Evolutionary conservation across 1,140 invertebrate species (phyloP), one percentile per base, ranked within the genome.

Genomic region (Drosophila lacteicornis): DNA sequence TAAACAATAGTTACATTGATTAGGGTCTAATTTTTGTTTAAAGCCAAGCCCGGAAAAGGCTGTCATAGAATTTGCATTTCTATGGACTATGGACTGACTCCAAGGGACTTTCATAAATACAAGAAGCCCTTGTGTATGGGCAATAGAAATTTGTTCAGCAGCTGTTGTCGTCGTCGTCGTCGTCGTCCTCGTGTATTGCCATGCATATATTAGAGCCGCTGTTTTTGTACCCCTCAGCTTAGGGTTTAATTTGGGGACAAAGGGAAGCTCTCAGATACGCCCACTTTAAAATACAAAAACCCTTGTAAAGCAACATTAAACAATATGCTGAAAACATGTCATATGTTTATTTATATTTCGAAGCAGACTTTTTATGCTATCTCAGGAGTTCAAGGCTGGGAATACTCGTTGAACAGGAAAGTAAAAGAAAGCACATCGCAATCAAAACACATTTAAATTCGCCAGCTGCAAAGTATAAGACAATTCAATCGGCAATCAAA

Each of bases 121-220:
- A 50, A 49, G 12, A 9, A 38, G 36, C 11, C 36, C 9, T 13
- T 17, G 49, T 45, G 45, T 56, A 57, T 60, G 51, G 58, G 65
- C 75, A 70, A 79, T 71, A 58, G 36, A 65, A 75, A 81, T 71
- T 78, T 83, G 61, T 55, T 83, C 49, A 67, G 67, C 57, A 67
- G 77, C 63, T 80, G 73, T 69, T 25, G 53, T 56, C 38, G 66
- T 67, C 36, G 36, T 56, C 38, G 66, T 67, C 36, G 56, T 47
- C 69, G 22, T 25, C 22, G 22, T 25, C 22, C 22, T 25, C 22
- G 60, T 79, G 75, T 70, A 61, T 62, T 43, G 53, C 60, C 27
- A 74, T 87, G 84, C 71, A 83, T 80, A 86, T 49, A 86, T 87
- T 87, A 87, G 65, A 78, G 51, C 46, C 40, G 22, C 62, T 50